Evolutionary conservation across 2,113 vertebrate species (phyloP), one percentile per base, ranked within the genome.

Genomic region (Pimephales promelas): DNA sequence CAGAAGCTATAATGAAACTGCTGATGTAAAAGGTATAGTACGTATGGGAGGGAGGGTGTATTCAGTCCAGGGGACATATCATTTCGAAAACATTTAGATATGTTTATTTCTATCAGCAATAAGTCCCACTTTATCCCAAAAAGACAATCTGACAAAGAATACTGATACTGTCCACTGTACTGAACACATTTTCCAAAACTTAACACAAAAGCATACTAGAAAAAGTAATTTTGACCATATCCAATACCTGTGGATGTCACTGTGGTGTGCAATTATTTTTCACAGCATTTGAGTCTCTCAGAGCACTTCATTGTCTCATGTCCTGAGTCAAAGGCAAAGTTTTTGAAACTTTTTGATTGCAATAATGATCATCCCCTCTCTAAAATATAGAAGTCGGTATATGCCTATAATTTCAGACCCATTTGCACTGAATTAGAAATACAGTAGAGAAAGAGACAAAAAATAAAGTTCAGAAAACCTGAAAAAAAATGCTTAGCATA

Each of bases 371-470:
- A 8, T 0, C 14, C 13, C 61, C 14, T 62, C 31, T 26, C 61
- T 16, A 31, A 64, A 31, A 64, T 3, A 64, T 16, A 64, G 2
- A 28, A 28, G 61, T 2, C 61, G 0, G 26, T 1, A 28, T 18
- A 62, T 5, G 26, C 6, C 14, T 31, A 24, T 24, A n/a, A 59
- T 24, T 13, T 13, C 10, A 61, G 5, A 28, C 5, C 3, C 59
- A 61, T 61, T 61, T 61, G 5, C 1, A 61, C 24, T 61, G 11
- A 61, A 61, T 26, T 5, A 7, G 26, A 64, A 64, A n/a, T n/a
- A n/a, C n/a, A n/a, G n/a, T n/a, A 16, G 45, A 54, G 18, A 34
- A 40, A 66, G 47, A 72, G 61, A 76, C 34, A 84, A 22, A 62
- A 34, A 62, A 52, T 4, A 24, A 26, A 82, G 24, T n/a, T 72